Percentiles rank a stretch among this genome's conserved stretches.
Evolutionary conservation across 2,888 invertebrate genomes (phyloP).

Genomic region (Dasypolia templi): DNA sequence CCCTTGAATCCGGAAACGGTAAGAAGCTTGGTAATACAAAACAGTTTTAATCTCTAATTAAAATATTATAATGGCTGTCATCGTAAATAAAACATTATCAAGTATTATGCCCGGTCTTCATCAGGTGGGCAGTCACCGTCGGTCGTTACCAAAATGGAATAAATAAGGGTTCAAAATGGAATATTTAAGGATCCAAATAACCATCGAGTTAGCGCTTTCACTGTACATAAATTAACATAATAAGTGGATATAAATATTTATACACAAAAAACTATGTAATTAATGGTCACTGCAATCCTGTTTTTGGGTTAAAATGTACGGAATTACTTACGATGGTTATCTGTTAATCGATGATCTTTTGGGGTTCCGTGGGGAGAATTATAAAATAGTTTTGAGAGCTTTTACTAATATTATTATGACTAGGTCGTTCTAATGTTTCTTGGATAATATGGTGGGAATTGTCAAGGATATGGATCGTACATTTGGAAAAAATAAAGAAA

Average conservation of each 20-base stretch:
- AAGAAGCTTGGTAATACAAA: constrained; percentile 35
- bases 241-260: constrained; percentile 74
- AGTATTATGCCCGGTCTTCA: constrained; percentile 20
- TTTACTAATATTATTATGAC: neutral
- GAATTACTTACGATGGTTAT: constrained; percentile 77
- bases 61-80: constrained; percentile 57
- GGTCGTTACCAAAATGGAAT: constrained; percentile 54
- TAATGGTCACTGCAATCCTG: constrained; percentile 77
- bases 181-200: constrained; percentile 57
- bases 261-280: constrained; percentile 74
- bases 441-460: neutral
- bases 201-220: constrained; percentile 83
- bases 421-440: neutral
- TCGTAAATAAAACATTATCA: constrained; percentile 63
- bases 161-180: constrained; percentile 55
- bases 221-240: constrained; percentile 85
- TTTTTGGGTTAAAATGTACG: constrained; percentile 78
- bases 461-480: neutral
- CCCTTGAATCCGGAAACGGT: constrained; percentile 11
- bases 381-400: neutral
- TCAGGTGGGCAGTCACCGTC: constrained; percentile 32
- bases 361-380: constrained; percentile 61
- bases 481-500: neutral
- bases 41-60: constrained; percentile 57
- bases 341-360: constrained; percentile 76